Base-by-base conservation (phyloP, 1,140 invertebrate genomes). In the Octopus sinensis region DNA sequence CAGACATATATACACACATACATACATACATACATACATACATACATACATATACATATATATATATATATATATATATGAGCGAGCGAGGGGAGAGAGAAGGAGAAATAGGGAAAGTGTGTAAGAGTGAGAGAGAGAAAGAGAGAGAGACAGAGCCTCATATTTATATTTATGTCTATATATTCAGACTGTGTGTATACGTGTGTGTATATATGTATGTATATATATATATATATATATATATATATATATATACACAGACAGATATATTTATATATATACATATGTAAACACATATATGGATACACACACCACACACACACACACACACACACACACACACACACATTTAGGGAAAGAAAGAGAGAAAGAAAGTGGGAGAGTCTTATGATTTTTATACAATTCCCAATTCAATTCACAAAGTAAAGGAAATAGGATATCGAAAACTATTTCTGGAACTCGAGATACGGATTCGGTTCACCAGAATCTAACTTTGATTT, bases 181-280 rank as follows among this genome's bases (percentile, higher is more conserved):
- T 43, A 43, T 43, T 43, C 30, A 43, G 30, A 62, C 9, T 62
- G 3, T 62, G 3, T 62, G 3, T 62, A 62, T 62, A 62, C 17
- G 3, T 62, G 3, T 62, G 17, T 62, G 17, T 62, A 3, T 62
- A 3, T 62, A 3, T 62, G 17, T 62, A 3, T 62, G 17, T 62
- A 3, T 62, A 62, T 62, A 62, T 3, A 62, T 3, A 62, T 62
- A 62, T 71, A 71, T 71, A 6, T 71, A 71, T 71, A 71, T 71
- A 71, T 71, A 71, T 71, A 71, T 71, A 71, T 71, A 71, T 71
- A 71, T 71, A 71, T 71, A 6, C 5, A 71, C 30, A 71, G 13
- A 71, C 30, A 71, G 13, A 71, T 71, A 71, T 71, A 71, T 71
- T 5, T 5, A 78, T 78, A 78, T 78, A 52, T 78, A 78, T 78